Base-by-base conservation (phyloP, 2,888 invertebrate species). In the Litoditis marina region DNA sequence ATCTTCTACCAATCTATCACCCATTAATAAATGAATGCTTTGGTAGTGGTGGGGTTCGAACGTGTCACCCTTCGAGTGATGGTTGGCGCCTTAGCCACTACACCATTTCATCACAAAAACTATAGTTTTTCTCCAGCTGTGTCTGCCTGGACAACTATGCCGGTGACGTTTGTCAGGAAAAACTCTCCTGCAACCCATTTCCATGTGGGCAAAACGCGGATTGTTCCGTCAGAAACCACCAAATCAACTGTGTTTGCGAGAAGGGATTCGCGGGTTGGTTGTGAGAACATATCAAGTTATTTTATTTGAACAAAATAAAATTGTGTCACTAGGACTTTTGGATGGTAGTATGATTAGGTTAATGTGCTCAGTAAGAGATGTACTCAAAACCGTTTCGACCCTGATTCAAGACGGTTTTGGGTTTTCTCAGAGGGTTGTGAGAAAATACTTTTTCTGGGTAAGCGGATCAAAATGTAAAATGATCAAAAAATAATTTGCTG, bases 101-200 rank as follows among this genome's bases (percentile, higher is more conserved):
- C 16, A 42, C 7, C 4, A 42, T 39, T 7, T 27, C 55, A n/a
- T n/a, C n/a, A n/a, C n/a, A 36, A 22, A 55, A 36, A 39, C 39
- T 39, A 6, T 8, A 11, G 7, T 56, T 27, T 52, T 11, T 28
- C 66, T 74, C 39, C 66, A 74, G 76, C 13, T 78, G 78, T 51
- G 56, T 84, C 77, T 87, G 85, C 71, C 78, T 78, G 73, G 83
- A 84, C 39, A 88, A 88, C 46, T 87, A 87, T 81, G 92, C 92
- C 83, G 92, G 92, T 2, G 84, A 86, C 63, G 87, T 88, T 73
- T 92, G 92, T 83, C 87, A 88, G 70, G 70, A 67, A 25, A 58
- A 62, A 13, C 65, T 74, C 28, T 47, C 57, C 22, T 76, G 76
- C 56, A 68, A 58, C 2, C 36, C 44, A 16, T 63, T 65, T 28